phyloP scores from a whole-genome alignment of 2,888 invertebrate species.

The Metellina segmentata region DNA sequence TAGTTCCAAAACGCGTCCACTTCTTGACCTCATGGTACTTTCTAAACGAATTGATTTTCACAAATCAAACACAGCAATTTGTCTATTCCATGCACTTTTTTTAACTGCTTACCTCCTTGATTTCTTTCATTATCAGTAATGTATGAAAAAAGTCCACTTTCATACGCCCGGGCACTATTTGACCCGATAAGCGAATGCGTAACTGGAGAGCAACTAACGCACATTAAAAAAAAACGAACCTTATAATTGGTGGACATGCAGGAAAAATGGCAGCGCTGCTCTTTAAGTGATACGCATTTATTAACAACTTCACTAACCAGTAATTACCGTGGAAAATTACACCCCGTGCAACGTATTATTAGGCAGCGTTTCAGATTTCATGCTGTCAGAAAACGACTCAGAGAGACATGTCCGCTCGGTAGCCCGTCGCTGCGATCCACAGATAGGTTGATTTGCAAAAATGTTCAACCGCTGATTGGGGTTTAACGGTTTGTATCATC shows the following conservation, averaged over 20 bases:
- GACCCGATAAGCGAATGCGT: not conserved
- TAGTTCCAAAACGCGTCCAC: too few relatives aligned
- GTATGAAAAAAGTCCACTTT: not conserved
- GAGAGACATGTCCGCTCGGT: conserved; percentile 1
- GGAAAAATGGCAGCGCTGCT: conserved; percentile 41
- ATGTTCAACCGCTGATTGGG: not conserved
- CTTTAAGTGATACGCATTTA: conserved; percentile 70
- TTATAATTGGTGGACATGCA: conserved; percentile 34
- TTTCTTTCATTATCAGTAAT: too few relatives aligned
- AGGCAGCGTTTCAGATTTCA: conserved; percentile 44
- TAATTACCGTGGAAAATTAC: conserved; percentile 65
- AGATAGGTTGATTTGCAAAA: not conserved
- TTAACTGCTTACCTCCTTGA: not conserved
- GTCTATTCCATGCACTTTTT: not conserved
- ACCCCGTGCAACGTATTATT: conserved; percentile 42
- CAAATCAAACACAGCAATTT: too few relatives aligned
- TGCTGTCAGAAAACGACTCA: conserved; percentile 48
- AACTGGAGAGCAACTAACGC: not conserved
- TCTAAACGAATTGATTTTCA: too few relatives aligned
- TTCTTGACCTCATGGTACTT: too few relatives aligned
- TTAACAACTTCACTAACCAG: conserved; percentile 67
- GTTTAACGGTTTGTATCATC: not conserved
- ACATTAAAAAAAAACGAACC: not conserved
- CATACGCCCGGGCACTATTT: conserved; percentile 29
- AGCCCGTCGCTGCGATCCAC: not conserved